These are phyloP conservation scores for Addax nasomaculatus DNA, from an alignment of 2,113 vertebrate species.

Conservation along the genomic window DNA sequence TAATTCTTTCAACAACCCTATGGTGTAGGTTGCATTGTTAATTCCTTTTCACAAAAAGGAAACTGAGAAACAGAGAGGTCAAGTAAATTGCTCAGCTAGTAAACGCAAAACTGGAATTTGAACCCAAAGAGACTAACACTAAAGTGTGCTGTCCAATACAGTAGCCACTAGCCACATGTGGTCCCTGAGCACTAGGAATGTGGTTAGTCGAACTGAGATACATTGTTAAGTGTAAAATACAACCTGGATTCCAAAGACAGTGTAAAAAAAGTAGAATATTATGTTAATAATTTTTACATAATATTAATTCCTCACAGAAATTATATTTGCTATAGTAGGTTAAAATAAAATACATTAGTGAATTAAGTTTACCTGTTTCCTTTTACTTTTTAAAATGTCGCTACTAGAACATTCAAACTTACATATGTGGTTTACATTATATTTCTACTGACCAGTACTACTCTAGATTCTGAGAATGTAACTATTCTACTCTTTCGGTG, in stretches of 20 bases:
- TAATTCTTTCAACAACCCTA: neutral
- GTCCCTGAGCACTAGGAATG: neutral
- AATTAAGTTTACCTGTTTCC: neutral
- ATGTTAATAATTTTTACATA: neutral
- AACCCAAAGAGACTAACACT: neutral
- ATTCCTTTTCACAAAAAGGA: neutral
- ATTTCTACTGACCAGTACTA: neutral
- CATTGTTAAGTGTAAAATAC: neutral
- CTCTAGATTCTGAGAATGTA: neutral
- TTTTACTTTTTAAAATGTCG: neutral
- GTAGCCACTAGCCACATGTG: neutral
- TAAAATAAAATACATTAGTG: neutral
- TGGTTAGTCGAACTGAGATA: neutral
- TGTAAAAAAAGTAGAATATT: neutral
- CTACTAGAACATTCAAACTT: neutral
- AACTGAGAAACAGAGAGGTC: neutral
- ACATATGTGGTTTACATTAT: neutral
- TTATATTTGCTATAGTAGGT: neutral
- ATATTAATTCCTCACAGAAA: neutral
- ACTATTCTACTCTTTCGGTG: neutral
- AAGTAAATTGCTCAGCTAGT: neutral
- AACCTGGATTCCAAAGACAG: neutral
- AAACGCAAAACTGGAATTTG: neutral
- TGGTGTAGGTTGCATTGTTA: neutral
- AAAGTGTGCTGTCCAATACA: neutral